Conservation (phyloP, 1,140 invertebrate genomes). For the Paramacrobiotus metropolitanus region DNA sequence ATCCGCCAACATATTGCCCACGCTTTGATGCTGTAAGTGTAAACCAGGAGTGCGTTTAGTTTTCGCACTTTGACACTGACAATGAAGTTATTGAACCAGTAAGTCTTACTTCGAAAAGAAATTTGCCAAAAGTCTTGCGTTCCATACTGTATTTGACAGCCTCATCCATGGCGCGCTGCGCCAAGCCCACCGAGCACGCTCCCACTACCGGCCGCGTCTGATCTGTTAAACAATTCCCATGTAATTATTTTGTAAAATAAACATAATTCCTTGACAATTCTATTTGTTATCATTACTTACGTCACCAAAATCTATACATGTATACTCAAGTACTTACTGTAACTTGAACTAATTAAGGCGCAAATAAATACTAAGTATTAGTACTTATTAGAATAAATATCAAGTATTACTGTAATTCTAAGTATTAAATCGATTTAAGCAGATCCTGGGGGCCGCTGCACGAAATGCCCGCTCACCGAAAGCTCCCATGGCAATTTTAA, state of each 20-base stretch:
- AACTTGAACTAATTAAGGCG: no score
- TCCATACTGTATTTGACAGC: conserved; percentile 76
- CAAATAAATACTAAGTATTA: no score
- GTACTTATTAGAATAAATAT: no score
- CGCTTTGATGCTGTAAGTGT: conserved; percentile 37
- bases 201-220: conserved; percentile 74
- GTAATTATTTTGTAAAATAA: background rate
- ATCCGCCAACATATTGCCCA: conserved; percentile 82
- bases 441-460: no score
- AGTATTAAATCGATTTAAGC: no score
- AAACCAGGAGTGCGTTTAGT: no score
- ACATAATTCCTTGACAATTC: background rate
- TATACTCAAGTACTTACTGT: background rate
- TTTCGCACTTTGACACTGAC: no score
- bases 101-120: conserved; percentile 34
- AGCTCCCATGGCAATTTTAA: conserved; percentile 87
- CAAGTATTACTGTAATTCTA: no score
- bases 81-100: no score
- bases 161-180: conserved; percentile 69
- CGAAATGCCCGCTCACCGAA: no score
- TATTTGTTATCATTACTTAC: no score
- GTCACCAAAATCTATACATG: no score
- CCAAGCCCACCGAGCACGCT: conserved; percentile 63
- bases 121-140: conserved; percentile 73
- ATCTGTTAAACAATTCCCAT: conserved; percentile 30